Percentiles rank a stretch among this genome's conserved stretches.
Conservation (phyloP, 2,113 vertebrate species). For the Pelecanus crispus region DNA sequence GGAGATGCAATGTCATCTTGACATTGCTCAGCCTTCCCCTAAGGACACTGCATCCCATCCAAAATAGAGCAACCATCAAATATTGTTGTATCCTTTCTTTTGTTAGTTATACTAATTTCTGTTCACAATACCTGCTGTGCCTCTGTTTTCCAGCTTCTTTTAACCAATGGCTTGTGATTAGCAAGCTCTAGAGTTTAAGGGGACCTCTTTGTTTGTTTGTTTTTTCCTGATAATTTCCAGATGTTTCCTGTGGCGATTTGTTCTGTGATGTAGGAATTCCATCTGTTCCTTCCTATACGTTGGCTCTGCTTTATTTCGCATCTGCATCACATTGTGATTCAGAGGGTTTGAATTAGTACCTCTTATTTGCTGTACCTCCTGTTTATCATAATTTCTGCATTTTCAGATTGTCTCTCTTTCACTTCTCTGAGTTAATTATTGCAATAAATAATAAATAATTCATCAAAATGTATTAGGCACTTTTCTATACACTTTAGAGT, state of each 20-base stretch:
- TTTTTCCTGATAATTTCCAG: conserved; percentile 29
- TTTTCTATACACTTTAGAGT: not conserved
- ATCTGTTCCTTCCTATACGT: not conserved
- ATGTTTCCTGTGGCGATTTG: not conserved
- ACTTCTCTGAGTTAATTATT: not conserved
- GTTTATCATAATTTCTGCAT: not conserved
- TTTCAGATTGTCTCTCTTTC: not conserved
- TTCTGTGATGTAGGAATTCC: not conserved
- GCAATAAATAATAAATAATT: not conserved
- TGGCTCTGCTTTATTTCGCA: not conserved
- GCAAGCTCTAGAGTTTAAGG: not conserved
- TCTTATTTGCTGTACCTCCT: not conserved
- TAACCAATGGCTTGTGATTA: not conserved
- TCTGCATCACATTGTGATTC: not conserved
- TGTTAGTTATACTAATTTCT: not conserved
- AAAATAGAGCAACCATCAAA: not conserved
- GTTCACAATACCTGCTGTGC: not conserved
- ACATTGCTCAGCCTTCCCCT: not conserved
- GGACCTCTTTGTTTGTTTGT: not conserved
- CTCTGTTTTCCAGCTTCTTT: not conserved
- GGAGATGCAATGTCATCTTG: not conserved
- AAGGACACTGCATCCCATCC: not conserved
- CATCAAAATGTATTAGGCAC: not conserved
- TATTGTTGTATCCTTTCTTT: not conserved
- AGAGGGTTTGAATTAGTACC: not conserved